phyloP scores from a whole-genome alignment of 2,797 vertebrate genomes.

The Crax fasciolata region DNA sequence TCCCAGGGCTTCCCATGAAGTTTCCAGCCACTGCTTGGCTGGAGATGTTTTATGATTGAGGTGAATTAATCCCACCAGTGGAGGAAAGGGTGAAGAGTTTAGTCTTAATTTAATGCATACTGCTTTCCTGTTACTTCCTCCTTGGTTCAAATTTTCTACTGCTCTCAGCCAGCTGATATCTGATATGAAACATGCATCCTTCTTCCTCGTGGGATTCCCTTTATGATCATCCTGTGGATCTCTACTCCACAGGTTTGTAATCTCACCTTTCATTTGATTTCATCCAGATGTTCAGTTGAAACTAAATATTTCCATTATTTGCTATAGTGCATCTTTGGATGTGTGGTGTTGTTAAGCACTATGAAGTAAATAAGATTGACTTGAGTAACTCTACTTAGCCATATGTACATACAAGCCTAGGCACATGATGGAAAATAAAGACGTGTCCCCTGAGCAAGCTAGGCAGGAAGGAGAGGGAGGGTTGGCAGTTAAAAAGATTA shows the following conservation, averaged over 20 bases:
- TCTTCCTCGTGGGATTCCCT: neutral
- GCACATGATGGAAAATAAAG: neutral
- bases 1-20: neutral
- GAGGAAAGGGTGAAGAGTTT: neutral
- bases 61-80: neutral
- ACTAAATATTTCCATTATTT: neutral
- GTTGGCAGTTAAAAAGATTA: neutral
- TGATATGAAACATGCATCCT: neutral
- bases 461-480: neutral
- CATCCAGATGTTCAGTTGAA: neutral
- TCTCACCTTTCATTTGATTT: neutral
- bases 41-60: neutral
- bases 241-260: neutral
- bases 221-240: neutral
- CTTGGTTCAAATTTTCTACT: neutral
- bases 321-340: neutral
- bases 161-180: neutral
- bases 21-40: neutral
- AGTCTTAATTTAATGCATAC: neutral
- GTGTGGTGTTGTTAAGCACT: neutral
- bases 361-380: neutral
- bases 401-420: too few species aligned
- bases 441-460: neutral
- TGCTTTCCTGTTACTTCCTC: neutral
- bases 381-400: neutral